A percentile compares a stretch with the other conserved stretches of the same genome.
These are phyloP conservation scores for Spilogale gracilis DNA, from an alignment of 2,113 vertebrate species.

Conservation along the genomic window DNA sequence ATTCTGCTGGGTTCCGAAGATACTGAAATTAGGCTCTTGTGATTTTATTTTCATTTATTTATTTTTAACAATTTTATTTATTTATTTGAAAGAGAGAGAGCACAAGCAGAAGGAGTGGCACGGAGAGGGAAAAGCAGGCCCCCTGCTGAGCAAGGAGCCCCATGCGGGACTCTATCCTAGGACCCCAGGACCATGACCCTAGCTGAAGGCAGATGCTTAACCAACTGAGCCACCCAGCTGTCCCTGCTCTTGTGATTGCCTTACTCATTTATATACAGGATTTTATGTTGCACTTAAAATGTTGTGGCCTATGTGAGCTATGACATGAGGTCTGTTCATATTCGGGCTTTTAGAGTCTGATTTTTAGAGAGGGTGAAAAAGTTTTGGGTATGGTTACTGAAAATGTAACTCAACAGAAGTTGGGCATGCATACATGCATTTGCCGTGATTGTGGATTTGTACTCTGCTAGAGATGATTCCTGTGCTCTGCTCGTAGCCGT, in stretches of 20 bases:
- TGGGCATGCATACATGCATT: not conserved
- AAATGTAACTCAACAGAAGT: constrained; percentile 13
- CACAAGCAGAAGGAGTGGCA: too few relatives aligned
- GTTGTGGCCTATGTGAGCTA: not conserved
- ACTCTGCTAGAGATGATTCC: not conserved
- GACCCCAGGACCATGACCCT: too few relatives aligned
- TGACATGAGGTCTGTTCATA: constrained; percentile 3
- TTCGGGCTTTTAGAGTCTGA: constrained; percentile 44
- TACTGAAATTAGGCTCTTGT: not conserved
- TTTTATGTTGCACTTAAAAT: constrained; percentile 31
- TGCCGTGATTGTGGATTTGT: not conserved
- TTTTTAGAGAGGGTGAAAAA: constrained; percentile 57
- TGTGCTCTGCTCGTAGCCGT: not conserved
- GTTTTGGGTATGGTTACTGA: constrained; percentile 12
- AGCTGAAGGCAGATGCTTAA: too few relatives aligned
- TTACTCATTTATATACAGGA: not conserved
- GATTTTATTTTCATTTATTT: not conserved
- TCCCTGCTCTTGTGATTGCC: not conserved
- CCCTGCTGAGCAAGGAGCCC: too few relatives aligned
- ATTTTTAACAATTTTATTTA: too few relatives aligned
- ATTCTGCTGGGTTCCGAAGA: constrained; percentile 8
- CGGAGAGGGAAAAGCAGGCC: too few relatives aligned
- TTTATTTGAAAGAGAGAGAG: too few relatives aligned
- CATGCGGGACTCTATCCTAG: too few relatives aligned
- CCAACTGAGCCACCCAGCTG: too few relatives aligned